Base-by-base conservation (phyloP, 2,888 invertebrate genomes). In the Tinea semifulvella region DNA sequence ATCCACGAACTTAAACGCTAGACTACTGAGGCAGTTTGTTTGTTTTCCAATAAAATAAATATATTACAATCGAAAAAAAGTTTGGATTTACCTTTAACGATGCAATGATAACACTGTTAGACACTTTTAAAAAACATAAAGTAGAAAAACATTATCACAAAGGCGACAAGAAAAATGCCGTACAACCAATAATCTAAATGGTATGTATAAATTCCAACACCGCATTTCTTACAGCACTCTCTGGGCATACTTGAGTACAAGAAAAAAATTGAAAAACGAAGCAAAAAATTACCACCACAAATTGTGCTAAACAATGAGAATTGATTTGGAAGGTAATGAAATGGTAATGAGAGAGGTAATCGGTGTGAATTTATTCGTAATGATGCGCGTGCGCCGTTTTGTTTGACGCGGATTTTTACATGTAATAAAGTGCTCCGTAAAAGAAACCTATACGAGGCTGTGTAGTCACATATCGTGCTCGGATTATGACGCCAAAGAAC, bases 111-210 rank as follows among this genome's bases (percentile, higher is more conserved):
- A n/a, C n/a, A 31, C 31, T 31, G 31, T 31, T 14, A 31, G 6
- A 11, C 31, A 31, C 31, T 27, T 17, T 45, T 19, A 60, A 49
- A 57, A 11, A 43, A 43, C 43, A 65, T 55, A 52, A 57, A 69
- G 54, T 67, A 72, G 42, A 68, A 48, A 46, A 74, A 72, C 8
- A 72, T 7, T 11, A 50, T 51, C n/a, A 71, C 42, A 0, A 70
- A 50, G 25, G 65, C 50, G 0, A 58, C 18, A 6, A 56, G 50
- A 2, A 73, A 47, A 1, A 62, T 38, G 0, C 53, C 66, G 38
- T 68, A 72, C 1, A 74, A 48, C 1, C 72, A 48, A 25, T 65
- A 62, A 45, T 75, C 75, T 48, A 74, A 46, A 42, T 73, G 49
- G 8, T 60, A 56, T 2, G 31, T 43, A 28, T 43, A 31, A n/a